Percentiles rank a stretch among this genome's conserved stretches.
phyloP scores from a whole-genome alignment of 1,140 invertebrate species.

The Monochamus saltuarius region DNA sequence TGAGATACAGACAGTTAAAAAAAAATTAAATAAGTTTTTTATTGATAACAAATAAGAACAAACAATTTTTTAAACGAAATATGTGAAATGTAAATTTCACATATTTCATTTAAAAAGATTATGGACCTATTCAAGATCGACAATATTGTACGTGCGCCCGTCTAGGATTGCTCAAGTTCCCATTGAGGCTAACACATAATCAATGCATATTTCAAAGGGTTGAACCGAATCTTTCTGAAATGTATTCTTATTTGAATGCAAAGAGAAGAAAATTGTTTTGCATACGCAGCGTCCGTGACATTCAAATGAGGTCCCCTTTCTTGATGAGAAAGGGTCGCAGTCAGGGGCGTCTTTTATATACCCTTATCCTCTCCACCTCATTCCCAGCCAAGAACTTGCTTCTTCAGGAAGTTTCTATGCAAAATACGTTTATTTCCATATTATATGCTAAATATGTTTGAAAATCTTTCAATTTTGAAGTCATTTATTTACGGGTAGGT shows the following conservation, averaged over 20 bases:
- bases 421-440: conserved; percentile 16
- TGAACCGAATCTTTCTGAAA: neutral
- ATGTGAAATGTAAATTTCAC: no score
- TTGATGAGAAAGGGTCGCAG: conserved; percentile 11
- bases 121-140: neutral
- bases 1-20: no score
- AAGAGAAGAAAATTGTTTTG: conserved; percentile 8
- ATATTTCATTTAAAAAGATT: no score
- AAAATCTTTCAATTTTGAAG: no score
- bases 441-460: neutral
- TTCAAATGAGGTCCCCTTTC: conserved; percentile 14
- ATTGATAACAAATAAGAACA: no score
- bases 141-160: no score
- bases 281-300: conserved; percentile 9
- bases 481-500: no score
- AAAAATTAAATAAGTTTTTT: no score
- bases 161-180: neutral
- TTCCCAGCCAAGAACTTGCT: no score
- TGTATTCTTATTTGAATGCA: conserved; percentile 1
- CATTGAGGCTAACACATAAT: no score
- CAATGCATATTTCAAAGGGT: conserved; percentile 3
- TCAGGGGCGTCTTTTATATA: conserved; percentile 15
- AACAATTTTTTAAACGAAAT: no score
- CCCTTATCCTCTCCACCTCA: no score
- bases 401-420: conserved; percentile 11